Base-by-base conservation (phyloP, 2,888 invertebrate genomes). In the Adelphocoris suturalis region DNA sequence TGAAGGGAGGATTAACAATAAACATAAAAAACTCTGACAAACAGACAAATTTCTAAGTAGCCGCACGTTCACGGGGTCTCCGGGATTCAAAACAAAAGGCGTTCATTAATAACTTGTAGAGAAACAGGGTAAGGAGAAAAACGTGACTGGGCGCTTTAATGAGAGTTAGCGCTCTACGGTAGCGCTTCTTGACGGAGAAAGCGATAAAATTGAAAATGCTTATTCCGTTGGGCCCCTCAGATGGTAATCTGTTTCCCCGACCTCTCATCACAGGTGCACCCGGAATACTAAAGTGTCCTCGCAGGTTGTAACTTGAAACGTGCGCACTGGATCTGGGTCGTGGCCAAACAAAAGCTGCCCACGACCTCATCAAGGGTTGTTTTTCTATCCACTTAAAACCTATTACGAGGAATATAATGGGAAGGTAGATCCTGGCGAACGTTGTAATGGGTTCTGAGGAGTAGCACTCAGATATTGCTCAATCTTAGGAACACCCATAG, bases 1-100 rank as follows among this genome's bases (percentile, higher is more conserved):
- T n/a, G 57, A 27, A 68, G 68, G 68, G 13, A 19, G 68, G 23
- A 68, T 68, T 68, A 68, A 68, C 68, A 68, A 68, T 23, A 68
- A 68, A 68, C 23, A 68, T 27, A 23, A 68, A 37, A 68, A 68
- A 68, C 68, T 68, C 68, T 68, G 68, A 68, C 68, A 68, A 68
- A 68, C 68, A 68, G 68, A 68, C 68, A 68, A 68, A 68, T 68
- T 68, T 68, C 68, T 68, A 68, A 68, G 68, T 68, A 68, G 68
- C 68, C 23, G 68, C 68, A 68, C 68, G 68, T 68, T 68, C 68
- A 68, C 23, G 68, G 68, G 19, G 68, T 68, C 68, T 68, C 68
- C 23, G 68, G 23, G 27, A 27, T 68, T 68, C 68, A 23, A 68
- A 68, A 68, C 68, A 68, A 68, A 68, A 68, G 68, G 68, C 68